A percentile compares a stretch with the other conserved stretches of the same genome.
phyloP scores from a whole-genome alignment of 2,888 invertebrate genomes.

The Calephelis perditalis region DNA sequence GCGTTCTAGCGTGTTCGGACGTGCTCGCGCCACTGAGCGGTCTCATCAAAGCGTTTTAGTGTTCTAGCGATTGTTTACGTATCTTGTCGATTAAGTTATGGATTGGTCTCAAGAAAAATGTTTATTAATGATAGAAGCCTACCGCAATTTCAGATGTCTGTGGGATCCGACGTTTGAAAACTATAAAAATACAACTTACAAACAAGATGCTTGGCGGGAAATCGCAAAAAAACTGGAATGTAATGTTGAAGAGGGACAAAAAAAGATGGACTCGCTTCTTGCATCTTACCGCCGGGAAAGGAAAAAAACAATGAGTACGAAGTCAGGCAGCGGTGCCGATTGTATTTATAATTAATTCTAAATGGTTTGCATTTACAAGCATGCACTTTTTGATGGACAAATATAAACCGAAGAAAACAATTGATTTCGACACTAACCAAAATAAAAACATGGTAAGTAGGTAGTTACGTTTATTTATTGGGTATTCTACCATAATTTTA shows the following conservation, averaged over 20 bases:
- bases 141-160: constrained; percentile 27
- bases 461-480: constrained; percentile 14
- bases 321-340: constrained; percentile 30
- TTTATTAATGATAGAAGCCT: constrained; percentile 26
- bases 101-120: constrained; percentile 28
- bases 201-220: constrained; percentile 24
- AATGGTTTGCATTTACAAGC: constrained; percentile 24
- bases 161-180: constrained; percentile 29
- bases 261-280: constrained; percentile 26
- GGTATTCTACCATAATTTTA: constrained; percentile 3
- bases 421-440: constrained; percentile 17
- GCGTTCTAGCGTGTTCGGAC: constrained; percentile 27
- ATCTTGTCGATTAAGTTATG: constrained; percentile 22
- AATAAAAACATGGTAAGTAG: constrained; percentile 26
- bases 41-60: constrained; percentile 25
- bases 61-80: constrained; percentile 23
- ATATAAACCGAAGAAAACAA: constrained; percentile 29
- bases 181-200: constrained; percentile 23
- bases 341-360: constrained; percentile 30
- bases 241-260: constrained; percentile 25
- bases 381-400: constrained; percentile 27
- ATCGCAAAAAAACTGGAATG: constrained; percentile 25
- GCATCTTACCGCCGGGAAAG: constrained; percentile 30
- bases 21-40: constrained; percentile 21
- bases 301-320: constrained; percentile 28